These are phyloP conservation scores for Dryobota labecula DNA, from an alignment of 2,888 invertebrate species.

Conservation along the genomic window DNA sequence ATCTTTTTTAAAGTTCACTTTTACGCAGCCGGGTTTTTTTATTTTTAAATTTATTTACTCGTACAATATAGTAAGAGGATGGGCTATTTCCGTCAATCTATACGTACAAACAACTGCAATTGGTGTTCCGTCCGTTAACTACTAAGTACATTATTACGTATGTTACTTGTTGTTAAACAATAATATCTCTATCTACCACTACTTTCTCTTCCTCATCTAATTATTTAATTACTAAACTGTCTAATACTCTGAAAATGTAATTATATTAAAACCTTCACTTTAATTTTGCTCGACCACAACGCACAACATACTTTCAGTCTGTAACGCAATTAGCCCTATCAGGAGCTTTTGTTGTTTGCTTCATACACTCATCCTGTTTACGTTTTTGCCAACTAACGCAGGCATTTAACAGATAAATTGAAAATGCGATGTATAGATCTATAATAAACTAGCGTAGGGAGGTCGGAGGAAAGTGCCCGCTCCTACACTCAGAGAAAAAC, in stretches of 20 bases:
- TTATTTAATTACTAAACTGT: constrained; percentile 33
- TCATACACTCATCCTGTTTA: constrained; percentile 50
- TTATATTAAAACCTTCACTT: constrained; percentile 47
- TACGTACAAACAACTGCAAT: not conserved
- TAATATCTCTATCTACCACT: not conserved
- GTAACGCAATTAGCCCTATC: constrained; percentile 46
- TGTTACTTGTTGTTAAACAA: not conserved
- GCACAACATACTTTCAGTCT: constrained; percentile 49
- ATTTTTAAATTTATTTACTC: no score
- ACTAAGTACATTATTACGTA: not conserved
- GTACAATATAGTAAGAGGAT: not conserved
- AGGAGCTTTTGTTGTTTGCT: constrained; percentile 39
- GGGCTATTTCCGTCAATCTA: not conserved
- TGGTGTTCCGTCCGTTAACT: not conserved
- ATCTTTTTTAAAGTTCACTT: no score
- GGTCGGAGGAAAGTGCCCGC: constrained; percentile 40
- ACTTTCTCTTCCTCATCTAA: constrained; percentile 4
- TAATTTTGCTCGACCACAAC: constrained; percentile 43
- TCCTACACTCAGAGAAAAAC: no score
- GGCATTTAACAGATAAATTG: constrained; percentile 33
- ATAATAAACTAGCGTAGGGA: constrained; percentile 43
- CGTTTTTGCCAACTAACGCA: constrained; percentile 35
- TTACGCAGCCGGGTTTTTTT: no score
- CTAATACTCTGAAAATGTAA: constrained; percentile 33
- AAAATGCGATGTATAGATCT: constrained; percentile 39